These are phyloP conservation scores for Urocitellus parryii DNA, from an alignment of 2,113 vertebrate species.

Conservation along the genomic window DNA sequence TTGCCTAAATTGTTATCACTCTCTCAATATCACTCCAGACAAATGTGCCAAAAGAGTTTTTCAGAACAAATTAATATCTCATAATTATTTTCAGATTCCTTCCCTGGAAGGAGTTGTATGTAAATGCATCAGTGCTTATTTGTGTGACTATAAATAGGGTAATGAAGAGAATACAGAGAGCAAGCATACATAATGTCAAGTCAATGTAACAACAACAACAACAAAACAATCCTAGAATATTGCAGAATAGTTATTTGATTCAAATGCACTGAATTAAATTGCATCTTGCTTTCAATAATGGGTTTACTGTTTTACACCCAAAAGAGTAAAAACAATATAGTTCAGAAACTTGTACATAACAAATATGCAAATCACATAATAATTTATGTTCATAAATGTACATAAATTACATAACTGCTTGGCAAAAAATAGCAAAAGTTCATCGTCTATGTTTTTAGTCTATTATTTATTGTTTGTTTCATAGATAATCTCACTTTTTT, in stretches of 20 bases:
- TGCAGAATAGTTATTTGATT: background rate
- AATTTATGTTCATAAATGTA: background rate
- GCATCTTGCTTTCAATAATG: background rate
- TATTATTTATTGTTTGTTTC: background rate
- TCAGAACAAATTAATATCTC: background rate
- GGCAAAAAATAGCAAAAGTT: background rate
- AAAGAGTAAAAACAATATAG: conserved; percentile 19
- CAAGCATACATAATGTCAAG: background rate
- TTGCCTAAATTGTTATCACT: background rate
- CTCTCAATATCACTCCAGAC: conserved; percentile 33
- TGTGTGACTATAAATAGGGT: background rate
- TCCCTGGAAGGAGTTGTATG: background rate
- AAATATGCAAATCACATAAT: conserved; percentile 3
- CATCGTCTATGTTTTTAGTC: background rate
- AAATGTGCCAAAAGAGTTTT: background rate
- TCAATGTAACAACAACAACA: background rate
- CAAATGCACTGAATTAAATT: background rate
- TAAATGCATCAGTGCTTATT: background rate
- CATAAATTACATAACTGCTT: background rate
- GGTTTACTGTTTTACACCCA: background rate
- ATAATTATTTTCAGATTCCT: background rate
- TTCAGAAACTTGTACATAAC: background rate
- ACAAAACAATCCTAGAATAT: background rate
- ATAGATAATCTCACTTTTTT: background rate
- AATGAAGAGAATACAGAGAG: background rate